These are phyloP conservation scores for Falco rusticolus DNA, from an alignment of 2,797 vertebrate genomes.

Conservation along the genomic window DNA sequence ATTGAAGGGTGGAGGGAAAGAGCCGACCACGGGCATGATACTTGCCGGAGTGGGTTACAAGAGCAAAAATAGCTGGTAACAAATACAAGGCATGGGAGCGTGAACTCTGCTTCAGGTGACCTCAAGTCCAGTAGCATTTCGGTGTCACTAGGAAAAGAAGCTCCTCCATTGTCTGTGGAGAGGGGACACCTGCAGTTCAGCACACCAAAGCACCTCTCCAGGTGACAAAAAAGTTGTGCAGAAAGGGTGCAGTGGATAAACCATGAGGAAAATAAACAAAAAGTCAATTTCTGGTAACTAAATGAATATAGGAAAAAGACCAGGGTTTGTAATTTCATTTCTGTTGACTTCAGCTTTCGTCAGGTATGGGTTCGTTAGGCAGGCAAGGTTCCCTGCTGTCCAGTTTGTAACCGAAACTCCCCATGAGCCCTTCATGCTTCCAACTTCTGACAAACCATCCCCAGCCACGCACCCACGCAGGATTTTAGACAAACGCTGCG, in stretches of 20 bases:
- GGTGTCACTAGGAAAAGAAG: not conserved
- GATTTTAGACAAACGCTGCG: not conserved
- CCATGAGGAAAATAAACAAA: not conserved
- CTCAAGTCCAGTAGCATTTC: accelerated
- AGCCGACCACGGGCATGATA: accelerated
- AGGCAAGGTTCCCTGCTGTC: not conserved
- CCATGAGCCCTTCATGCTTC: accelerated
- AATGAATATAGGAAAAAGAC: not conserved
- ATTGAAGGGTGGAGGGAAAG: not conserved
- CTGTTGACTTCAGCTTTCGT: not conserved
- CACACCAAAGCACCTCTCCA: not conserved
- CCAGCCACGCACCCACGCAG: accelerated
- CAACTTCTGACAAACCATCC: not conserved
- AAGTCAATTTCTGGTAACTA: not conserved
- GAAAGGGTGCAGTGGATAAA: not conserved
- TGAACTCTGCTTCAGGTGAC: not conserved
- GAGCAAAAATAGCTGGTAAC: not conserved
- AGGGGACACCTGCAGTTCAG: not conserved
- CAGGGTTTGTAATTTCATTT: not conserved
- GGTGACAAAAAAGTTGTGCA: not conserved
- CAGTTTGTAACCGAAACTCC: not conserved
- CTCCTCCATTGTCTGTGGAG: not conserved
- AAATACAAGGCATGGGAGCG: not conserved
- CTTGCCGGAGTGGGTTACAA: not conserved
- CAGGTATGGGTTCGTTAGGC: not conserved